Evolutionary conservation across 2,113 vertebrate genomes (phyloP).

Genomic region (Pangasianodon hypophthalmus): DNA sequence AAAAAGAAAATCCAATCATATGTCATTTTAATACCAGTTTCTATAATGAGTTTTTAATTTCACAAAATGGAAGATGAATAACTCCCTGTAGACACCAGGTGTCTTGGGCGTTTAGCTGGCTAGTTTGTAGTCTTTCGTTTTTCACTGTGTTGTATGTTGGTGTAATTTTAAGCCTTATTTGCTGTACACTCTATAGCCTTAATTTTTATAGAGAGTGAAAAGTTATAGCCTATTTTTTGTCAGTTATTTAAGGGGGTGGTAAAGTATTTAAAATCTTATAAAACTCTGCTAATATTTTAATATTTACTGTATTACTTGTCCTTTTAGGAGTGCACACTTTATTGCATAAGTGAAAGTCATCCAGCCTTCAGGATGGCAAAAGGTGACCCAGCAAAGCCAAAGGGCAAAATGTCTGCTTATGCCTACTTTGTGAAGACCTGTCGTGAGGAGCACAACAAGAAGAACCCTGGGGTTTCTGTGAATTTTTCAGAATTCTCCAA

Average conservation of each 20-base stretch:
- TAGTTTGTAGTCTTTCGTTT: background rate
- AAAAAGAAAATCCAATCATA: no score
- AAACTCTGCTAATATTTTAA: background rate
- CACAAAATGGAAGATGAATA: constrained; percentile 14
- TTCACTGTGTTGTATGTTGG: background rate
- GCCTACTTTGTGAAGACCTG: constrained; percentile 89
- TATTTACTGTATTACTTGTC: background rate
- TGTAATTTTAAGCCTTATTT: background rate
- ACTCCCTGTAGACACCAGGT: background rate
- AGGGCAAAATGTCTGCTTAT: constrained; percentile 89
- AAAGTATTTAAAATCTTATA: background rate
- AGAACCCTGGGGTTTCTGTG: constrained; percentile 83
- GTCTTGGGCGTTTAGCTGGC: background rate
- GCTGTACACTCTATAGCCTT: background rate
- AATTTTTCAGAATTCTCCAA: constrained; percentile 89
- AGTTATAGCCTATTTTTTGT: background rate
- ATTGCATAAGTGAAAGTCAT: background rate
- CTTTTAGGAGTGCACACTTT: background rate
- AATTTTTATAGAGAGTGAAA: background rate
- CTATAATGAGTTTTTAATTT: background rate
- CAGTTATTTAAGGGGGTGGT: background rate
- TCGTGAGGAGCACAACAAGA: constrained; percentile 89
- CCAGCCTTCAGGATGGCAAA: constrained; percentile 78
- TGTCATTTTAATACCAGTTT: background rate
- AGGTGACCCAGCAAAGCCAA: constrained; percentile 87